Evolutionary conservation across 2,797 vertebrate species (phyloP).

Genomic region (Melanotaenia maccullochi): DNA sequence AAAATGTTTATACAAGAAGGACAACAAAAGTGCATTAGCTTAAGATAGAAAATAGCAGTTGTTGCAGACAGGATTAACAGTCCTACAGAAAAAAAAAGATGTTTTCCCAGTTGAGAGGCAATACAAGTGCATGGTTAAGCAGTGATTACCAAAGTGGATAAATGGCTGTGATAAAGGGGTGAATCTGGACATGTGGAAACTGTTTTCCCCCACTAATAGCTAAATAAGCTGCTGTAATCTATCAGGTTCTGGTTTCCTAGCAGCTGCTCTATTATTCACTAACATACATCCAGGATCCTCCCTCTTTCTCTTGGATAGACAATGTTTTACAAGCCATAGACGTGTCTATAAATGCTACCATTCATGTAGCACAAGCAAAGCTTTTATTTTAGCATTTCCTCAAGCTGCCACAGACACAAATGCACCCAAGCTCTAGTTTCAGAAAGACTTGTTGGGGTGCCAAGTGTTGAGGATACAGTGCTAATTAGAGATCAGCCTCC

Average conservation of each 20-base stretch:
- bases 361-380: constrained; percentile 41
- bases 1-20: not conserved
- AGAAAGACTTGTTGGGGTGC: constrained; percentile 47
- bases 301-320: not conserved
- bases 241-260: constrained; percentile 52
- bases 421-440: constrained; percentile 11
- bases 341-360: constrained; percentile 39
- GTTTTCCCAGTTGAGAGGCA: constrained; percentile 31
- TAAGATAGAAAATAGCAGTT: not conserved
- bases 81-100: rapidly evolving
- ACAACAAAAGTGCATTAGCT: not conserved
- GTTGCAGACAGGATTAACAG: not conserved
- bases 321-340: not conserved
- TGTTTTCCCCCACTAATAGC: constrained; percentile 60
- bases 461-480: constrained; percentile 63
- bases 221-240: constrained; percentile 57
- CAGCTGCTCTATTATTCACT: constrained; percentile 23
- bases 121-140: constrained; percentile 53
- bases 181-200: constrained; percentile 62
- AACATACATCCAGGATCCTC: constrained; percentile 18
- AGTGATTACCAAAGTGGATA: constrained; percentile 69
- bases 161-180: constrained; percentile 62
- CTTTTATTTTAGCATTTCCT: constrained; percentile 39
- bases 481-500: constrained; percentile 72
- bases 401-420: constrained; percentile 17